These are phyloP conservation scores for Rhadina sibilatrix DNA, from an alignment of 2,113 vertebrate genomes.

Conservation along the genomic window DNA sequence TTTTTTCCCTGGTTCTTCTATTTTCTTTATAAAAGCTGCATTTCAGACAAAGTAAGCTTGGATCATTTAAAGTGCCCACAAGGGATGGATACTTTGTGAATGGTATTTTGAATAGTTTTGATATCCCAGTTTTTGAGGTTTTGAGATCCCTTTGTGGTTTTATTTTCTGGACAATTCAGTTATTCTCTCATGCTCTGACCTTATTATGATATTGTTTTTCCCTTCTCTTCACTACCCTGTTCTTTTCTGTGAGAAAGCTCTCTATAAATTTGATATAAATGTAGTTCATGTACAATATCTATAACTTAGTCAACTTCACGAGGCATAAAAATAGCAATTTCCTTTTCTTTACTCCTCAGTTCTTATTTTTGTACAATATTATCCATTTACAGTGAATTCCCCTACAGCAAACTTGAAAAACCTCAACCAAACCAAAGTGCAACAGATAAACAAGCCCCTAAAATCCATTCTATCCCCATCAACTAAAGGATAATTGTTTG, in stretches of 20 bases:
- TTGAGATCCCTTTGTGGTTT: constrained; percentile 1
- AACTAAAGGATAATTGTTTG: neutral
- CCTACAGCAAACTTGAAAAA: neutral
- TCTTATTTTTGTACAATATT: neutral
- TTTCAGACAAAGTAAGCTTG: constrained; percentile 33
- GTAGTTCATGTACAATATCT: neutral
- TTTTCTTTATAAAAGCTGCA: constrained; percentile 36
- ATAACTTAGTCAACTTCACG: constrained; percentile 3
- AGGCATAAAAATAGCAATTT: neutral
- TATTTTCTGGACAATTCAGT: constrained; percentile 47
- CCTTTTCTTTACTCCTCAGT: neutral
- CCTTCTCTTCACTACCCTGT: neutral
- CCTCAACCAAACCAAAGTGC: neutral
- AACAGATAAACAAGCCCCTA: neutral
- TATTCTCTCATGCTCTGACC: constrained; percentile 48
- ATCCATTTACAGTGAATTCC: neutral
- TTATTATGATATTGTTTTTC: constrained; percentile 10
- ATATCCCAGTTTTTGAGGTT: constrained; percentile 32
- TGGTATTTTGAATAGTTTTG: constrained; percentile 10
- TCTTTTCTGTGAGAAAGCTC: neutral
- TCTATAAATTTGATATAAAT: neutral
- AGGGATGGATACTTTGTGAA: constrained; percentile 45
- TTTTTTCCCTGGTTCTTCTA: constrained; percentile 3
- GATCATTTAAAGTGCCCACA: constrained; percentile 30
- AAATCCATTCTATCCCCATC: neutral